Conservation (phyloP, 2,888 invertebrate species). For the Dinocampus coccinellae region DNA sequence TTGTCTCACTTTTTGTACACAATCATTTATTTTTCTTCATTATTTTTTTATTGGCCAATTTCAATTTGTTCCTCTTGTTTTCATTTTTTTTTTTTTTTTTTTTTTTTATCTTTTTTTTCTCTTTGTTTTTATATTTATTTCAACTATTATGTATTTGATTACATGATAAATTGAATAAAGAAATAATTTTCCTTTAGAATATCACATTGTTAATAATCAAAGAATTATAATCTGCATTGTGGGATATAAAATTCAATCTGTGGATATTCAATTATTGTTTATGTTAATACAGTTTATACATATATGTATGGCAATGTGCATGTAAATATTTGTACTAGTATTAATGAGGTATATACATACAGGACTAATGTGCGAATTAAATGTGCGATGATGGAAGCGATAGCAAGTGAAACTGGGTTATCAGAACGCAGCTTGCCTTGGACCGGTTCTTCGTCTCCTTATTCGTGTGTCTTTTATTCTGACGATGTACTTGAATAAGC, state of each 20-base stretch:
- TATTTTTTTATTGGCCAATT: too few species aligned
- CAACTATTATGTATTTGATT: not conserved
- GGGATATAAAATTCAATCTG: not conserved
- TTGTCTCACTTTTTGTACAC: not conserved
- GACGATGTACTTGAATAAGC: slow-evolving; percentile 18
- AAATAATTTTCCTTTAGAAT: not conserved
- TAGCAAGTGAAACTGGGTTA: slow-evolving; percentile 64
- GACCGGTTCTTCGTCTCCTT: slow-evolving; percentile 59
- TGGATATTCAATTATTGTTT: not conserved
- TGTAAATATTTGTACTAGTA: not conserved
- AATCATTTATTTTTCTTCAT: not conserved
- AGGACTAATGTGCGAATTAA: slow-evolving; percentile 16
- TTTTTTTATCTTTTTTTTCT: not conserved
- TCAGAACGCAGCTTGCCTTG: slow-evolving; percentile 65
- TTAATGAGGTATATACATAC: not conserved
- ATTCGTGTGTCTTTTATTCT: slow-evolving; percentile 30
- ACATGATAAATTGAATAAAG: not conserved
- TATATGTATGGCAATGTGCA: too few species aligned
- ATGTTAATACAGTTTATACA: too few species aligned
- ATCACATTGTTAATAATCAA: not conserved
- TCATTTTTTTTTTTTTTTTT: not conserved
- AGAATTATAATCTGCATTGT: not conserved
- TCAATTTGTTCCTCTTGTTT: too few species aligned
- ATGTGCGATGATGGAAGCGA: slow-evolving; percentile 57
- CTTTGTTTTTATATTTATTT: too few species aligned